Evolutionary conservation across 1,140 invertebrate genomes (phyloP).

Genomic region (Drosophila lacteicornis): DNA sequence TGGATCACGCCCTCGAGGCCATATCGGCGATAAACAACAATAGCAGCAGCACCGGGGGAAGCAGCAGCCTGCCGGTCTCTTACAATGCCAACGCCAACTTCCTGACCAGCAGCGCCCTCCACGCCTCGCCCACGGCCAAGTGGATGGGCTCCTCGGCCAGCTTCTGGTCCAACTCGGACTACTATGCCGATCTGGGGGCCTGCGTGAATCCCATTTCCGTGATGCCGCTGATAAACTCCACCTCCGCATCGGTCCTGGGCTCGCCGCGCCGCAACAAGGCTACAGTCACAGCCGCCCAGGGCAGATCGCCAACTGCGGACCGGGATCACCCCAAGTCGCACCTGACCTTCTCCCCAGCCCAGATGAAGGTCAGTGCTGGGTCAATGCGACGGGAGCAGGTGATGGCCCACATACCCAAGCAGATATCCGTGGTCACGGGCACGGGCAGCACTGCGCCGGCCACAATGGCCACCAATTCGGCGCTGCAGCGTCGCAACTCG

Average conservation of each 20-base stretch:
- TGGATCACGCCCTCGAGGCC: slow-evolving; percentile 73
- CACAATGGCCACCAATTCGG: slow-evolving; percentile 74
- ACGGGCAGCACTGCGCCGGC: slow-evolving; percentile 57
- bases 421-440: slow-evolving; percentile 81
- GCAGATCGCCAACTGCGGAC: slow-evolving; percentile 60
- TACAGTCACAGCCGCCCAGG: slow-evolving; percentile 25
- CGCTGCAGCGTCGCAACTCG: slow-evolving; percentile 66
- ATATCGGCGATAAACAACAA: slow-evolving; percentile 67
- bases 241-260: slow-evolving; percentile 36
- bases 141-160: slow-evolving; percentile 87
- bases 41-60: slow-evolving; percentile 20
- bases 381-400: slow-evolving; percentile 77
- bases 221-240: slow-evolving; percentile 86
- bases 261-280: slow-evolving; percentile 58
- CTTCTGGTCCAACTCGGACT: slow-evolving; percentile 90
- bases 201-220: slow-evolving; percentile 92
- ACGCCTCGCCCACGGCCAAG: slow-evolving; percentile 76
- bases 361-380: slow-evolving; percentile 86
- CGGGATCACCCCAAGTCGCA: slow-evolving; percentile 87
- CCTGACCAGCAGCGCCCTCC: slow-evolving; percentile 55
- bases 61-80: slow-evolving; percentile 13
- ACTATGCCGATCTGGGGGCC: slow-evolving; percentile 89
- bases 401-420: slow-evolving; percentile 87
- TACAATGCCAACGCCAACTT: slow-evolving; percentile 63
- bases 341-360: slow-evolving; percentile 88